phyloP scores from a whole-genome alignment of 1,140 invertebrate species.

The Goniozus legneri region DNA sequence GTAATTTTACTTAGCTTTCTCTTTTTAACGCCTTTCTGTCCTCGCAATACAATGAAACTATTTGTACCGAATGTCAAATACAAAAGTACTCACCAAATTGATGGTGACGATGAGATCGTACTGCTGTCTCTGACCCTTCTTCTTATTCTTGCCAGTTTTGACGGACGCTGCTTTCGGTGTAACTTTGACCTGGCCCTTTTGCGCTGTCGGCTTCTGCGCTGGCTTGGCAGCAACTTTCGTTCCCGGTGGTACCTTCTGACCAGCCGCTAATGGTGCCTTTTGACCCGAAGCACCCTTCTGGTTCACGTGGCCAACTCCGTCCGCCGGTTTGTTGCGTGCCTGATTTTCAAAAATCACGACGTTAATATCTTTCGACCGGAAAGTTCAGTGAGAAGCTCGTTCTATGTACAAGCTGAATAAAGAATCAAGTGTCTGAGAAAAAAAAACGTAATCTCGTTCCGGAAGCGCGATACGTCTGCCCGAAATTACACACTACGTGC shows the following conservation, averaged over 20 bases:
- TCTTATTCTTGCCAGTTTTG: slow-evolving; percentile 73
- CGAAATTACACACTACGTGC: too few species aligned
- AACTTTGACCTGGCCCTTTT: slow-evolving; percentile 52
- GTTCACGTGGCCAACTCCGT: slow-evolving; percentile 67
- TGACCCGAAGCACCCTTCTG: slow-evolving; percentile 62
- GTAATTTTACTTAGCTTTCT: too few species aligned
- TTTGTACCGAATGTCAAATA: too few species aligned
- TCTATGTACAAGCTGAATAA: too few species aligned
- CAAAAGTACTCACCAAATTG: slow-evolving; percentile 66
- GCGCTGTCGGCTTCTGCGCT: slow-evolving; percentile 52
- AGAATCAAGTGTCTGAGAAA: too few species aligned
- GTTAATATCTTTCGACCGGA: too few species aligned
- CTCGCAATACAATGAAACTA: too few species aligned
- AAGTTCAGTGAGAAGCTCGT: too few species aligned
- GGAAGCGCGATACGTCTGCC: too few species aligned
- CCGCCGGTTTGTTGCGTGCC: slow-evolving; percentile 78
- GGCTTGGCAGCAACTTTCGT: slow-evolving; percentile 56
- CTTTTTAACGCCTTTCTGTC: too few species aligned
- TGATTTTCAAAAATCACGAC: too few species aligned
- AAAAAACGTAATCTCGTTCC: too few species aligned
- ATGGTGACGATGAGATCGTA: slow-evolving; percentile 80
- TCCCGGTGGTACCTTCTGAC: slow-evolving; percentile 61
- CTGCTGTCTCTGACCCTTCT: slow-evolving; percentile 75
- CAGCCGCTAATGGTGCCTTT: slow-evolving; percentile 50
- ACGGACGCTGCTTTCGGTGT: slow-evolving; percentile 55